Percentiles rank a stretch among this genome's conserved stretches.
Evolutionary conservation across 2,888 invertebrate genomes (phyloP).

Genomic region (Lasioglossum villosulum): DNA sequence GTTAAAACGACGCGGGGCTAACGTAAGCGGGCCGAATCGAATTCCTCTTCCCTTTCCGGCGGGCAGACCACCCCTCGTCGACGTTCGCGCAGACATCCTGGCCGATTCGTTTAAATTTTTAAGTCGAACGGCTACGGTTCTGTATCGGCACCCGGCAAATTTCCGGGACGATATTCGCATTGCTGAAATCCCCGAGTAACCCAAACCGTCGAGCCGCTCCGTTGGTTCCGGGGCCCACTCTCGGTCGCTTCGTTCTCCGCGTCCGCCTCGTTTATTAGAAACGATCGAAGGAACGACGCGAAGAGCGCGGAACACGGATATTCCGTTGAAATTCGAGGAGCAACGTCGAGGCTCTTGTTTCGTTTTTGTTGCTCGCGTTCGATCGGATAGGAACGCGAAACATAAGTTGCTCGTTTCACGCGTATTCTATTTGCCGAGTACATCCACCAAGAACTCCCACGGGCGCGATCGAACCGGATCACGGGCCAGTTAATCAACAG

Average conservation of each 20-base stretch:
- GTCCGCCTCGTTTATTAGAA: background rate
- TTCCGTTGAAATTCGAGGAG: too few species aligned
- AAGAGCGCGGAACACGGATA: too few species aligned
- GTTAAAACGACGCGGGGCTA: slow-evolving; percentile 24
- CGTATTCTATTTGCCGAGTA: too few species aligned
- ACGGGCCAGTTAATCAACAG: background rate
- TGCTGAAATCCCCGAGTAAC: background rate
- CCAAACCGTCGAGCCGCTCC: too few species aligned
- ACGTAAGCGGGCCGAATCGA: slow-evolving; percentile 23
- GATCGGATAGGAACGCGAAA: too few species aligned
- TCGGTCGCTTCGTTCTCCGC: background rate
- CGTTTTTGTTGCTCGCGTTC: too few species aligned
- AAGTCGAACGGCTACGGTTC: background rate
- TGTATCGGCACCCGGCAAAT: background rate
- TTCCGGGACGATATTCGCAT: slow-evolving; percentile 1
- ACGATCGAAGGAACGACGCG: background rate
- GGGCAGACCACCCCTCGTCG: slow-evolving; percentile 1
- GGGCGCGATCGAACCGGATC: background rate
- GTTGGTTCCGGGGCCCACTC: background rate
- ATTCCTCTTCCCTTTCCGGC: slow-evolving; percentile 17
- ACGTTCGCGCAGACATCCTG: background rate
- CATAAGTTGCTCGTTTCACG: too few species aligned
- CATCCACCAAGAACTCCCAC: background rate
- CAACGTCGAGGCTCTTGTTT: too few species aligned
- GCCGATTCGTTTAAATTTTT: slow-evolving; percentile 22